Conservation (phyloP, 2,113 vertebrate genomes). For the Tetrao urogallus region DNA sequence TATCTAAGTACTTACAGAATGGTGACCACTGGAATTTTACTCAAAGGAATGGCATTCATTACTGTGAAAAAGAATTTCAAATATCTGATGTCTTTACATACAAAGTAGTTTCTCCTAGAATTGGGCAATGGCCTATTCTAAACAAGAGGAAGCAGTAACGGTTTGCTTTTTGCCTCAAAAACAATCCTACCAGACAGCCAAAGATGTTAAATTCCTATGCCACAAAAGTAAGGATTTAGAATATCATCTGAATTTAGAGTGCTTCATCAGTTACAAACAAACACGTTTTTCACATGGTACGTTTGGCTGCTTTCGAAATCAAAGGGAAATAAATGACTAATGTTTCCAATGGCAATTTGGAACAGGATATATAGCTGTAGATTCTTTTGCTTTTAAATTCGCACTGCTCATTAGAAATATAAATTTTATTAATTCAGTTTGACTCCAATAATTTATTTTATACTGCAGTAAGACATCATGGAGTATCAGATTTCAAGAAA, state of each 20-base stretch:
- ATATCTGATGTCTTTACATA: not conserved
- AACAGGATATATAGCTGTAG: not conserved
- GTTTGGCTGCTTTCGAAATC: not conserved
- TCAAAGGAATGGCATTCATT: conserved; percentile 40
- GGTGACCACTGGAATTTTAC: not conserved
- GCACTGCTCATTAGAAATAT: not conserved
- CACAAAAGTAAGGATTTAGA: not conserved
- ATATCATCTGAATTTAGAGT: not conserved
- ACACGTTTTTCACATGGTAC: not conserved
- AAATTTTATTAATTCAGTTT: not conserved
- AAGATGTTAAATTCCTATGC: not conserved
- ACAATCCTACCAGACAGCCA: not conserved
- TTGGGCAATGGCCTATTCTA: not conserved
- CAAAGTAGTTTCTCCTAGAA: conserved; percentile 12
- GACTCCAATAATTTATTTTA: not conserved
- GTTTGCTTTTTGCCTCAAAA: not conserved
- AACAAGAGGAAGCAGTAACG: not conserved
- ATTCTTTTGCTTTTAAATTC: not conserved
- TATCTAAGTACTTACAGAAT: conserved; percentile 11
- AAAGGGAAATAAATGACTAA: not conserved
- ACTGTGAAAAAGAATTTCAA: conserved; percentile 28
- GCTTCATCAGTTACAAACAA: not conserved
- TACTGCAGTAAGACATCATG: not conserved
- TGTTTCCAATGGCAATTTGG: not conserved
- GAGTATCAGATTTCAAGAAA: not conserved